Base-by-base conservation (phyloP, 2,113 vertebrate species). In the Bungarus multicinctus region DNA sequence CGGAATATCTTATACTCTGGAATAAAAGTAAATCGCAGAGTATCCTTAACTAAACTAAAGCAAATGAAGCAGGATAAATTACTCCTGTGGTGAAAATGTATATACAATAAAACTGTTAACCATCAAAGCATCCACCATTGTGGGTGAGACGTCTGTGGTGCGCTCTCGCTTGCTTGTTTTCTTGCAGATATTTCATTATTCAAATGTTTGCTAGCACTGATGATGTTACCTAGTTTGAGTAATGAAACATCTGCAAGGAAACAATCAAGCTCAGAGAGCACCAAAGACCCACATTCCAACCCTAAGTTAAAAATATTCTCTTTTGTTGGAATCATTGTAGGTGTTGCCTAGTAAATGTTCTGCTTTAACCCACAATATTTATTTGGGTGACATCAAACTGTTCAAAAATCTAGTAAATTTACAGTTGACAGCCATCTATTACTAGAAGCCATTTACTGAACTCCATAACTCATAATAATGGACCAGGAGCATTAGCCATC, bases 31-130 rank as follows among this genome's bases (percentile, higher is more conserved):
- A 18, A 90, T 11, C 91, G 90, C 93, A 89, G 55, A 93, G 7
- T 54, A 87, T 92, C 91, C 89, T 7, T 57, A 3, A 5, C 23
- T 45, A 90, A 92, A 94, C 81, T 0, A 1, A 93, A 52, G 34
- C 64, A 93, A 94, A 92, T 69, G 4, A 94, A 95, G 90, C 81
- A 88, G 45, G 22, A 7, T 12, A 93, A 94, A 94, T 58, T 54
- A 86, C 64, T 58, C 58, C 93, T 92, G 91, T 92, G 2, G 4
- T 90, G 58, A 39, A 14, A 69, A 69, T 54, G 14, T 23, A 88
- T 27, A 22, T n/a, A 54, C 20, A 55, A 89, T 39, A 53, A n/a
- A 64, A 1, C 8, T 2, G 14, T 34, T 4, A 14, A 11, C 30
- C 7, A 81, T 81, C 12, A 39, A 39, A 81, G 20, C 45, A 91